Percentiles rank a stretch among this genome's conserved stretches.
phyloP scores from a whole-genome alignment of 2,113 vertebrate genomes.

The Tapirus terrestris region DNA sequence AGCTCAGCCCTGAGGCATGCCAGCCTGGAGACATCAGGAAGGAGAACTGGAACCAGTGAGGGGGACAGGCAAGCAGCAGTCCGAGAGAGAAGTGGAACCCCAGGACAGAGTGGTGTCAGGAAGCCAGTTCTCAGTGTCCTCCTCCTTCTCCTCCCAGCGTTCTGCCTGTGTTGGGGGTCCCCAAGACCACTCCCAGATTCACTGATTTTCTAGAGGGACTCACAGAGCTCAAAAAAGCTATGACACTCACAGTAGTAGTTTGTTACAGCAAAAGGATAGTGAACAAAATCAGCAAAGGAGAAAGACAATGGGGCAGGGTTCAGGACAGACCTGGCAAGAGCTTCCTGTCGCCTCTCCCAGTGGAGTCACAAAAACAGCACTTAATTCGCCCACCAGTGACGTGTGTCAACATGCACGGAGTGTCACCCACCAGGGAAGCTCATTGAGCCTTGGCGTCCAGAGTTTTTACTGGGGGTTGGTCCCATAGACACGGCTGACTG shows the following conservation, averaged over 20 bases:
- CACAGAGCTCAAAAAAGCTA: neutral
- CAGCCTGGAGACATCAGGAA: neutral
- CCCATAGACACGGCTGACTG: neutral
- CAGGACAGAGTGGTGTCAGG: neutral
- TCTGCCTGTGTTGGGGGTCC: too few species aligned
- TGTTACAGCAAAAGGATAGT: neutral
- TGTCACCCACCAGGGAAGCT: neutral
- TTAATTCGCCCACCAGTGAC: neutral
- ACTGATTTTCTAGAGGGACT: neutral
- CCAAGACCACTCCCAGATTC: neutral
- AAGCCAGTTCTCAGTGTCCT: neutral
- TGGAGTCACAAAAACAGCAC: fast-evolving
- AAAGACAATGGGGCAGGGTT: neutral
- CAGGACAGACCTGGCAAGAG: neutral
- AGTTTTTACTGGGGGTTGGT: neutral
- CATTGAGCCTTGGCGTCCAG: neutral
- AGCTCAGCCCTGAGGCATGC: neutral
- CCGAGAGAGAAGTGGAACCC: neutral
- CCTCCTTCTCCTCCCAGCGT: neutral
- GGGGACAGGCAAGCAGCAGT: neutral
- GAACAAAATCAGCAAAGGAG: neutral
- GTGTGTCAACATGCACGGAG: fast-evolving
- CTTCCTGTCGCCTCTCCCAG: neutral
- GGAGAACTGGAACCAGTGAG: neutral
- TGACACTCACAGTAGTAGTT: neutral